Evolutionary conservation across 2,113 vertebrate species (phyloP), one percentile per base, ranked within the genome.

Genomic region (Morone chrysops): DNA sequence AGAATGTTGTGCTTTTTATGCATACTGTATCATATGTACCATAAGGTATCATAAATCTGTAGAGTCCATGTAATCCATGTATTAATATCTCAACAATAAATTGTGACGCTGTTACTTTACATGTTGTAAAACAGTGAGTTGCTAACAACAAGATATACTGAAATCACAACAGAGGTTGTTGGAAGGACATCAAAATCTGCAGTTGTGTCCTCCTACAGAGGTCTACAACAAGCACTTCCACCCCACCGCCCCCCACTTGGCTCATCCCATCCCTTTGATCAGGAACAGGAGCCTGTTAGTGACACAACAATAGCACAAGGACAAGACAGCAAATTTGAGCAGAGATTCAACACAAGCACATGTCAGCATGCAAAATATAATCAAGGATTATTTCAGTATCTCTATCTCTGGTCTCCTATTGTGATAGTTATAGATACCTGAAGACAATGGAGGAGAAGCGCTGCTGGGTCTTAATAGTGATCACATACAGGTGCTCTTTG

Each of bases 81-180:
- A 61, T 16, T 3, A 8, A 8, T 43, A 50, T 36, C 2, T 69
- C 36, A 25, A 63, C 8, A 70, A 54, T 17, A 41, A 4, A 13
- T 12, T 72, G 25, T 65, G 60, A 56, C 2, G 6, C 8, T 47
- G 50, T 71, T 71, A 8, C 22, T 50, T 16, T 61, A 9, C n/a
- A 25, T 8, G 20, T 11, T 51, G 60, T 22, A 69, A n/a, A 54
- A n/a, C n/a, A 63, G 41, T 20, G 1, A 9, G 84, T 63, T 70
- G 47, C 80, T 25, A 41, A 80, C 80, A 80, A 66, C 69, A 31
- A 75, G 40, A n/a, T 65, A 31, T 22, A 40, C 10, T 59, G n/a
- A 80, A 83, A 71, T 31, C 45, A 83, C 45, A 81, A 59, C 76
- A 85, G 53, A 0, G 13, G 54, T 40, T 53, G 65, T 48, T 61